Evolutionary conservation across 1,140 invertebrate species (phyloP).

Genomic region (Calephelis nemesis): DNA sequence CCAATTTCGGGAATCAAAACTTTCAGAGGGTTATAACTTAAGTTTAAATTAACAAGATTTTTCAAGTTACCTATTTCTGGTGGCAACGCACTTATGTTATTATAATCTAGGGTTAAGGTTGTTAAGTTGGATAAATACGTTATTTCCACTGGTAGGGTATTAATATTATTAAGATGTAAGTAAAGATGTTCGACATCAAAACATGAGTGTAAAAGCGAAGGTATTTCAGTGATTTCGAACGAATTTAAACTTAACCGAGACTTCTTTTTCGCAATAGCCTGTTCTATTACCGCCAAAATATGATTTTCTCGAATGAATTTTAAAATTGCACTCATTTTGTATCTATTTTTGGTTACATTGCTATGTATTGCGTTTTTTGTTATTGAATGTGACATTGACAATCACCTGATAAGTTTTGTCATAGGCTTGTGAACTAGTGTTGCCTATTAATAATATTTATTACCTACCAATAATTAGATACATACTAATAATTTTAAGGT

Average conservation of each 20-base stretch:
- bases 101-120: constrained; percentile 81
- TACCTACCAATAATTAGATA: no score
- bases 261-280: constrained; percentile 79
- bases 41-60: constrained; percentile 87
- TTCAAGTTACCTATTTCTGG: constrained; percentile 80
- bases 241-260: constrained; percentile 80
- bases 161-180: constrained; percentile 81
- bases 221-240: constrained; percentile 80
- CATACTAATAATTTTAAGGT: no score
- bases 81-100: constrained; percentile 84
- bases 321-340: constrained; percentile 80
- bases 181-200: constrained; percentile 79
- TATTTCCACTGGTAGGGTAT: constrained; percentile 65
- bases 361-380: constrained; percentile 62
- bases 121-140: constrained; percentile 66
- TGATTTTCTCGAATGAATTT: constrained; percentile 82
- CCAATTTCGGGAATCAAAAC: constrained; percentile 85
- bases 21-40: constrained; percentile 89
- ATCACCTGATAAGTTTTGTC: constrained; percentile 25
- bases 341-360: constrained; percentile 66
- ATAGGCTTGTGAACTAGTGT: constrained; percentile 24
- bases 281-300: constrained; percentile 81
- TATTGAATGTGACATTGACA: constrained; percentile 45
- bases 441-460: constrained; percentile 20
- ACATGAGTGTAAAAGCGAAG: constrained; percentile 77